These are phyloP conservation scores for Nycticebus coucang DNA, from an alignment of 2,113 vertebrate species.

Conservation along the genomic window DNA sequence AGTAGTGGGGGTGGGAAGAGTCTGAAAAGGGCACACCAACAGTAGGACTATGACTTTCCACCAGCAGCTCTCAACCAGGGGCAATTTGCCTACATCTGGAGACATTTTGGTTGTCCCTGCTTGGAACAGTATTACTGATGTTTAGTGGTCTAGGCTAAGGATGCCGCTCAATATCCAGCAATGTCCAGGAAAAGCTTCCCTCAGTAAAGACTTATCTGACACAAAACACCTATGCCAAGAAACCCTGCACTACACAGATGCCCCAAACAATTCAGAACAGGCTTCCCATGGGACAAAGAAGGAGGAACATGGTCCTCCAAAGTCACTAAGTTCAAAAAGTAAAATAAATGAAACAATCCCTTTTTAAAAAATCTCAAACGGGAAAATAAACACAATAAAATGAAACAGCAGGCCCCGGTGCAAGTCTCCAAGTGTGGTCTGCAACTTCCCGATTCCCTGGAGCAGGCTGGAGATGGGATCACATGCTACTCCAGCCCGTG, in stretches of 20 bases:
- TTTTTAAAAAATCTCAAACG: not conserved
- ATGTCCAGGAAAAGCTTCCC: not conserved
- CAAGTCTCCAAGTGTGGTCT: not conserved
- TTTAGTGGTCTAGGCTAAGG: not conserved
- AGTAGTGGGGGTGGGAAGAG: accelerated
- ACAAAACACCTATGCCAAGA: not conserved
- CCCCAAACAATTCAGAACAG: not conserved
- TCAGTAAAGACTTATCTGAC: not conserved
- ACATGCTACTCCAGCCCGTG: not conserved
- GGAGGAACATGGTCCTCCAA: not conserved
- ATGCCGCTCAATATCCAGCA: too few relatives aligned
- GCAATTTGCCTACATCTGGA: not conserved
- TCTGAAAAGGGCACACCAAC: not conserved
- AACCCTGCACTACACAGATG: not conserved
- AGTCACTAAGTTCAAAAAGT: not conserved
- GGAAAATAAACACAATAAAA: not conserved
- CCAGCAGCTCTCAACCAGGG: not conserved
- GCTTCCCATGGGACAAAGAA: not conserved
- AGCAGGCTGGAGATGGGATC: not conserved
- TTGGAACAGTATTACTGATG: accelerated
- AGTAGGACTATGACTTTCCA: not conserved
- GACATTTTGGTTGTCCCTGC: not conserved
- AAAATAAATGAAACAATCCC: not conserved
- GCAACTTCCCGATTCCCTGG: not conserved
- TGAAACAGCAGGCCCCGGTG: not conserved